Percentiles rank a stretch among this genome's conserved stretches.
Evolutionary conservation across 2,888 invertebrate genomes (phyloP).

Genomic region (Pyrocoelia pectoralis): DNA sequence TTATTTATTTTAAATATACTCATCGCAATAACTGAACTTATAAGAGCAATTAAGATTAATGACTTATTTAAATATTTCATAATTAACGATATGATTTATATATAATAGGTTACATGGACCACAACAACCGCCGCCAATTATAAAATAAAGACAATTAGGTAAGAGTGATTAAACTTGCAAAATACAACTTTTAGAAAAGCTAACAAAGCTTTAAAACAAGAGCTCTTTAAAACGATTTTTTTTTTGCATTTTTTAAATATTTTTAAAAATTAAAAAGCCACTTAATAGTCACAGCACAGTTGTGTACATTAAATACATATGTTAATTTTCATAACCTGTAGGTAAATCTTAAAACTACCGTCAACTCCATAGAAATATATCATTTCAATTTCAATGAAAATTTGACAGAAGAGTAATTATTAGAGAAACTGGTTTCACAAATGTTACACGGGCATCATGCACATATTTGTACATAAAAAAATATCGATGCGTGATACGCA

Average conservation of each 20-base stretch:
- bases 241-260: conserved; percentile 50
- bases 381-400: conserved; percentile 17
- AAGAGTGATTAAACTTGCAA: conserved; percentile 42
- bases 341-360: conserved; percentile 28
- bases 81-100: conserved; percentile 42
- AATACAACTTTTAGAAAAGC: conserved; percentile 47
- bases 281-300: conserved; percentile 67
- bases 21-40: background rate
- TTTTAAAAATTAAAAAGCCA: conserved; percentile 65
- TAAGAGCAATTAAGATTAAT: conserved; percentile 13
- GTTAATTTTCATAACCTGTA: conserved; percentile 47
- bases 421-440: conserved; percentile 18
- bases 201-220: conserved; percentile 53
- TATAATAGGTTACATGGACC: conserved; percentile 30
- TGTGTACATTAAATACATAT: conserved; percentile 62
- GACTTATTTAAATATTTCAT: conserved; percentile 18
- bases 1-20: too few relatives aligned
- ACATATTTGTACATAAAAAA: conserved; percentile 36
- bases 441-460: conserved; percentile 16
- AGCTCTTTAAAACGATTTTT: conserved; percentile 54
- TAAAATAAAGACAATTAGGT: conserved; percentile 29
- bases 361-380: conserved; percentile 15
- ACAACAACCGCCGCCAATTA: conserved; percentile 26
- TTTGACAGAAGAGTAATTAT: conserved; percentile 23
- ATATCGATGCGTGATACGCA: conserved; percentile 23